phyloP scores from a whole-genome alignment of 2,888 invertebrate species.

The Theretra japonica region DNA sequence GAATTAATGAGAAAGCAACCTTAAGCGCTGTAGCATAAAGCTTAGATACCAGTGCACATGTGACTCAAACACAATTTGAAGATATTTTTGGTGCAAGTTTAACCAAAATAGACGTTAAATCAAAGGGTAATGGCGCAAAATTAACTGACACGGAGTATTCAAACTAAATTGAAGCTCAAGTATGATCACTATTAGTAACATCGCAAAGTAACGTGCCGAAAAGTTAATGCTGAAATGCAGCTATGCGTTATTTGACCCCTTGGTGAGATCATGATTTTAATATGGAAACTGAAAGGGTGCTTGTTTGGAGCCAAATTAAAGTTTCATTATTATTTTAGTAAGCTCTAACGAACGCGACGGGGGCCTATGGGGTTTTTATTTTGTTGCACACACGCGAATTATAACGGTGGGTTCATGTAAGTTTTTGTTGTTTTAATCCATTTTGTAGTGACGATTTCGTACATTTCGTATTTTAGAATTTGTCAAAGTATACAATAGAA shows the following conservation, averaged over 20 bases:
- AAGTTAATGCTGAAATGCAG: slow-evolving; percentile 72
- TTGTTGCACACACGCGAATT: not conserved
- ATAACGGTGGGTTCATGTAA: not conserved
- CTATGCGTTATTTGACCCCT: slow-evolving; percentile 81
- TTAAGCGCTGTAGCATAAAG: slow-evolving; percentile 35
- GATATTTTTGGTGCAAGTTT: slow-evolving; percentile 50
- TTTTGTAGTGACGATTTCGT: too few species aligned
- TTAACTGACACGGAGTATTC: slow-evolving; percentile 52
- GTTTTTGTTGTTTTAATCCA: too few species aligned
- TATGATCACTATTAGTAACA: slow-evolving; percentile 70
- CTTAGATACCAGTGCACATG: slow-evolving; percentile 39
- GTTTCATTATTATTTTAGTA: slow-evolving; percentile 66
- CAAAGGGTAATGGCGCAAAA: slow-evolving; percentile 61
- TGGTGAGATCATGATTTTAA: slow-evolving; percentile 74
- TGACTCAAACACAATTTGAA: slow-evolving; percentile 54
- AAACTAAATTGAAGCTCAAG: slow-evolving; percentile 57
- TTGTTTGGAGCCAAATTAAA: slow-evolving; percentile 75
- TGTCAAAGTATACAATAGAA: too few species aligned
- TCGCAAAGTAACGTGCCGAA: slow-evolving; percentile 72
- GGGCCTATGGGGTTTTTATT: slow-evolving; percentile 14
- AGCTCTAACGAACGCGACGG: slow-evolving; percentile 9
- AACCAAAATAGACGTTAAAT: slow-evolving; percentile 62
- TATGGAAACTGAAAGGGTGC: slow-evolving; percentile 74
- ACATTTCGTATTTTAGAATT: too few species aligned
- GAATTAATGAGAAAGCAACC: slow-evolving; percentile 45